Evolutionary conservation across 2,888 invertebrate species (phyloP), one percentile per base, ranked within the genome.

Genomic region (Thera obeliscata): DNA sequence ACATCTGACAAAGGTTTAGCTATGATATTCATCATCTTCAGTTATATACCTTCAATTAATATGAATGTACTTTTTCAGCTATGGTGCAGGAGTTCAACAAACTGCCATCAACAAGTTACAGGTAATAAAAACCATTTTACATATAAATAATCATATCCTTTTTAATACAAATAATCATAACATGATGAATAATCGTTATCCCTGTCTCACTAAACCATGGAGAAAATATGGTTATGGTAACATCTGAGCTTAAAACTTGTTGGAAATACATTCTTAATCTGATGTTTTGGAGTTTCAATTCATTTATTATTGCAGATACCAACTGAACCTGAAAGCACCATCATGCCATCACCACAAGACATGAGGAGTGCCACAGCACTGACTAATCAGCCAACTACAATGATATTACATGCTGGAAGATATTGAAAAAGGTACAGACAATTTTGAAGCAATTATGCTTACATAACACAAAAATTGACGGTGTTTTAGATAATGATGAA

Each of bases 101-200:
- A 48, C 2, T 35, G 56, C 8, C 6, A 49, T 48, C n/a, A 12
- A 33, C 41, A 52, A n/a, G 3, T 43, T 52, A 60, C 8, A 52
- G 60, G 60, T 60, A 60, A 22, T 22, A 22, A 22, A 22, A 22
- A 22, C 22, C 38, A 38, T 38, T 6, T 38, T 5, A 5, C 38
- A 22, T 22, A 22, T 22, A 22, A 22, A 22, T 22, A 22, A 22
- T 22, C 22, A 22, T 22, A 22, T 41, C 7, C 41, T 1, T 41
- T 41, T 41, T 41, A 41, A 41, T 41, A 41, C 1, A 41, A 41
- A 4, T 22, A 7, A 50, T 9, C 8, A 33, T 8, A 52, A 52
- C 11, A 83, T 87, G 86, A 87, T 87, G 87, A 87, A 72, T 81
- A 77, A 76, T 84, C 80, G 88, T 88, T 88, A 87, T 87, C 87